Evolutionary conservation across 2,797 vertebrate genomes (phyloP).

Genomic region (Leptatherina wallacei): DNA sequence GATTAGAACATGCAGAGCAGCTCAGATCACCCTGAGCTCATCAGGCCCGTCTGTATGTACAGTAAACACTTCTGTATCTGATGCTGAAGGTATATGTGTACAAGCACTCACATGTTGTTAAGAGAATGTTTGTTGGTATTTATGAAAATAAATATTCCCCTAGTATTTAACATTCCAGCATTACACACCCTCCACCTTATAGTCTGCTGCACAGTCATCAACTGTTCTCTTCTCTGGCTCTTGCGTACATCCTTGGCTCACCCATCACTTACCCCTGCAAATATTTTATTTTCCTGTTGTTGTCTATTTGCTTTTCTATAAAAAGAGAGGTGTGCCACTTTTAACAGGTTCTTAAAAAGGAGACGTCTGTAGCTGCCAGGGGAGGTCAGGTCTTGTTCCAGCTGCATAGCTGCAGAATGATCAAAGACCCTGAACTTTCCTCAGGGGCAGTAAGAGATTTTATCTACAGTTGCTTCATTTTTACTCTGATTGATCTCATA

Average conservation of each 20-base stretch:
- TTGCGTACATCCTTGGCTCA: constrained; percentile 56
- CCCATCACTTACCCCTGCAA: constrained; percentile 73
- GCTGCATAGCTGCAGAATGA: constrained; percentile 36
- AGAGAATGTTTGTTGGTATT: constrained; percentile 56
- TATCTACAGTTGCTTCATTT: constrained; percentile 12
- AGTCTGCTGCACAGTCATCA: constrained; percentile 65
- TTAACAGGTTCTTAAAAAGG: constrained; percentile 67
- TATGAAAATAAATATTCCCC: constrained; percentile 80
- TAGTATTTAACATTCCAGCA: constrained; percentile 72
- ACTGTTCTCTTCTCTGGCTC: constrained; percentile 68
- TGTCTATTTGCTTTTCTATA: constrained; percentile 78
- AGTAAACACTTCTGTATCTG: constrained; percentile 15
- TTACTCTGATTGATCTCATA: constrained; percentile 13
- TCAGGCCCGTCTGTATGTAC: constrained; percentile 34
- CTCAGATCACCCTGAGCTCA: constrained; percentile 37
- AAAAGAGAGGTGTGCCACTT: constrained; percentile 66
- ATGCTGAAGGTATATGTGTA: constrained; percentile 26
- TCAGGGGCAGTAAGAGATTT: constrained; percentile 13
- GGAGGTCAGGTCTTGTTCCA: constrained; percentile 33
- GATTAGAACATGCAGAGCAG: constrained; percentile 38
- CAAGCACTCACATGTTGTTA: constrained; percentile 28
- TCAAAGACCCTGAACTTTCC: constrained; percentile 60
- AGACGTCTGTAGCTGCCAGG: constrained; percentile 58
- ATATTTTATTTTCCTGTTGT: constrained; percentile 85
- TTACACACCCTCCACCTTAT: constrained; percentile 60